Evolutionary conservation across 2,113 vertebrate species (phyloP).

Genomic region (Gracilinanus agilis): DNA sequence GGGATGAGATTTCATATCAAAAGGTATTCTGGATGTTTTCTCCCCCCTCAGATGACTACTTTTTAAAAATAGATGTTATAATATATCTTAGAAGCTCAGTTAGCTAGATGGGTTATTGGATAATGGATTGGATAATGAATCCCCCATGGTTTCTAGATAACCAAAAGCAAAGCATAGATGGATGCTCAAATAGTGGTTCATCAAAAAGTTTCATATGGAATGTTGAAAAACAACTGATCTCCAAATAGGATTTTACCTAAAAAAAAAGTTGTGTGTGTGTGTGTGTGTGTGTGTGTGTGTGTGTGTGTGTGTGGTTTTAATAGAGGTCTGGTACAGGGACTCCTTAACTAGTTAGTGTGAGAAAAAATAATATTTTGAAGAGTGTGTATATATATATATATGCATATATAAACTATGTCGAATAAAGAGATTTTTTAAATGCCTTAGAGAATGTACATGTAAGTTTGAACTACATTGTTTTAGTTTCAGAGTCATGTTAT

Average conservation of each 20-base stretch:
- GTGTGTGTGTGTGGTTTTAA: not conserved
- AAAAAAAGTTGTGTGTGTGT: not conserved
- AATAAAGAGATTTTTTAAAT: not conserved
- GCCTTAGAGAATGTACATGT: not conserved
- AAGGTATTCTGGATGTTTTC: not conserved
- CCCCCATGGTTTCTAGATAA: not conserved
- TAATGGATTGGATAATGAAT: not conserved
- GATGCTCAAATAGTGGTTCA: not conserved
- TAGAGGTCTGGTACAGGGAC: not conserved
- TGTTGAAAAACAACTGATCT: not conserved
- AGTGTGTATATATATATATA: not conserved
- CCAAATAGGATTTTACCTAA: not conserved
- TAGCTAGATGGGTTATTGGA: not conserved
- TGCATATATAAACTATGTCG: not conserved
- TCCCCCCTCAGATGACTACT: not conserved
- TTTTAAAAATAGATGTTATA: not conserved
- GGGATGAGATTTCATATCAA: not conserved
- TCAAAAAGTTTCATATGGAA: not conserved
- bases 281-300: not conserved
- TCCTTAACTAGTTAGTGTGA: not conserved
- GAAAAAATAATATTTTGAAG: not conserved
- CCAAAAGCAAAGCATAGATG: not conserved
- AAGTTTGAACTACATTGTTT: not conserved
- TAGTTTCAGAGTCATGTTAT: not conserved
- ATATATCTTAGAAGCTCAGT: not conserved